Base-by-base conservation (phyloP, 2,113 vertebrate species). In the Ammodytes dubius region DNA sequence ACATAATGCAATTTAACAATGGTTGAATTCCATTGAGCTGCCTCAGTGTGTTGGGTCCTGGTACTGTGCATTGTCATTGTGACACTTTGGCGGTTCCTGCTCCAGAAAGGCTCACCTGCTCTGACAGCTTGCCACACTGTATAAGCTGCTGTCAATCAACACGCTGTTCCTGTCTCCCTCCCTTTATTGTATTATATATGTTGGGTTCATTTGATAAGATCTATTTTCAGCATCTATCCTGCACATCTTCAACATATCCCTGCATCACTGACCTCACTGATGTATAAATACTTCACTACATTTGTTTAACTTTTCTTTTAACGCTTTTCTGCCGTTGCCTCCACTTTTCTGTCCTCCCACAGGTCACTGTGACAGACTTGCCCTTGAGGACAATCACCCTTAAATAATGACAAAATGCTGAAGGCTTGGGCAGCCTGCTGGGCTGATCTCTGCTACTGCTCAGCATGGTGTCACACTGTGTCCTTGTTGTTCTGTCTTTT, bases 401-500 rank as follows among this genome's bases (percentile, higher is more conserved):
- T 66, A 84, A 87, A 79, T 63, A 74, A 83, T 70, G 63, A 57
- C 61, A 76, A 52, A 37, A 57, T 40, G 52, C 52, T 68, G 49
- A 79, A 56, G 83, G 70, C 39, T 70, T 50, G 3, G 50, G 47
- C 56, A 61, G 50, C 78, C 81, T 15, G 83, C 60, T 77, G 91
- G 43, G 82, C 77, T 8, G 56, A 60, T 67, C 71, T 61, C 89
- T 69, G 83, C 88, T 79, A 86, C 74, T 61, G 58, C 90, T 50
- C 79, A 79, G 77, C 83, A 14, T 63, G 87, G 68, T 6, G 59
- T 54, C 39, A 13, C 58, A 1, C 37, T 40, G 35, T 82, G 89
- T 69, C 88, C 86, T 89, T 87, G 80, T 84, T 81, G 89, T 70
- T 88, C 64, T 74, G 68, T 77, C 14, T 70, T 85, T 3, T 56